Percentiles rank a stretch among this genome's conserved stretches.
These are phyloP conservation scores for Orchestia grillus DNA, from an alignment of 1,140 invertebrate species.

Conservation along the genomic window DNA sequence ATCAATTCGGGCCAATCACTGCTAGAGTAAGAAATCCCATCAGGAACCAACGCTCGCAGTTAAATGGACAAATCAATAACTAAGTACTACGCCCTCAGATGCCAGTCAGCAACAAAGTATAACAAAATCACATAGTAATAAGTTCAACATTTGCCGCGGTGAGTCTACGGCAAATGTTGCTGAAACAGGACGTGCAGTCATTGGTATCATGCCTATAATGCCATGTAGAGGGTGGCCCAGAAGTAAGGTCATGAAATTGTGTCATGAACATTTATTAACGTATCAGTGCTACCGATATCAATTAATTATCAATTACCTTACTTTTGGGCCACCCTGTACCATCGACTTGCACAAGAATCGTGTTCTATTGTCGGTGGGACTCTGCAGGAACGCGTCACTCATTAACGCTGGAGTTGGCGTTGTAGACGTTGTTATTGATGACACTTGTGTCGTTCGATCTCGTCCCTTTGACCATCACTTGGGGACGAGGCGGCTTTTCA, in stretches of 20 bases:
- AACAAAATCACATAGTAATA: too few species aligned
- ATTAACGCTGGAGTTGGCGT: background rate
- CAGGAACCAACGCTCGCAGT: background rate
- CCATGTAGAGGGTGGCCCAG: background rate
- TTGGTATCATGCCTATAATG: background rate
- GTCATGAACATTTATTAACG: too few species aligned
- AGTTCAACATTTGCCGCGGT: too few species aligned
- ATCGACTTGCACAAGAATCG: background rate
- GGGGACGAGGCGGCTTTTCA: background rate
- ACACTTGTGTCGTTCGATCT: background rate
- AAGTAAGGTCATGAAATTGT: too few species aligned
- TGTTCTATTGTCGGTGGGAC: background rate
- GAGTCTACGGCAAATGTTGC: background rate
- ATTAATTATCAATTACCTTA: too few species aligned
- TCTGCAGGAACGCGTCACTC: background rate
- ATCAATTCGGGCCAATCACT: background rate
- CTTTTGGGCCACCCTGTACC: too few species aligned
- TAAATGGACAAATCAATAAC: background rate
- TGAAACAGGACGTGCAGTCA: background rate
- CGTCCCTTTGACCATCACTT: background rate
- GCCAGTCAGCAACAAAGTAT: background rate
- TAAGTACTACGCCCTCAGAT: background rate
- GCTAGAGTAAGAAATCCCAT: background rate
- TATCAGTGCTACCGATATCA: too few species aligned
- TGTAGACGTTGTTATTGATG: conserved; percentile 12